Evolutionary conservation across 2,113 vertebrate genomes (phyloP), one percentile per base, ranked within the genome.

Genomic region (Mastomys coucha): DNA sequence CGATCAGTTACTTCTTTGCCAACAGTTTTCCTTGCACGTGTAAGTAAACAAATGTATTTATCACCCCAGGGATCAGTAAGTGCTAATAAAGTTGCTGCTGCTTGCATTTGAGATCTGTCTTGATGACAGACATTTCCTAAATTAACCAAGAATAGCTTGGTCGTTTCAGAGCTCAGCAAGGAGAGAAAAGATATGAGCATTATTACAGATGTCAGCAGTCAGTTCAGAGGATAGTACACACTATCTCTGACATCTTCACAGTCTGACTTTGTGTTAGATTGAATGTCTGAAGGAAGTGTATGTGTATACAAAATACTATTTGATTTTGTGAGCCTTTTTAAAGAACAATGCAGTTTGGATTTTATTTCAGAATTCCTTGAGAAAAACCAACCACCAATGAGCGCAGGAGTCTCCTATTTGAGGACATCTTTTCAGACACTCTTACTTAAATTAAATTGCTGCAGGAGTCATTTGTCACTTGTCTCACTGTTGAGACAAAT

Each of bases 1-100:
- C 89, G 97, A 97, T 98, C 36, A 0, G 77, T 98, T 98, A 97
- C 97, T 97, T 92, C 97, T 98, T 98, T 96, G 95, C 97, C 93
- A 97, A 97, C 97, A 97, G 96, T 97, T 97, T 97, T 78, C 56
- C 94, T 97, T 22, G 2, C 42, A 70, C 96, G 86, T 97, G 22
- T 91, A 60, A 98, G 98, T 98, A 98, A 98, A 98, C 98, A 98
- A 98, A 98, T 0, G 0, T 98, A 98, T 98, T 98, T 98, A 98
- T 98, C 98, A 98, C 98, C 96, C 97, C 67, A 96, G 97, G 98
- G 97, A 98, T 98, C 98, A 95, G 96, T 75, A 96, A 98, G 97
- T 94, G 98, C 98, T 98, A 97, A 98, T 98, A 98, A 98, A 98
- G 98, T 98, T 97, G 98, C 98, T 96, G 95, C 81, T 97, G 96